phyloP scores from a whole-genome alignment of 64 coral and sea anemone genomes.

The Acropora tenuis region DNA sequence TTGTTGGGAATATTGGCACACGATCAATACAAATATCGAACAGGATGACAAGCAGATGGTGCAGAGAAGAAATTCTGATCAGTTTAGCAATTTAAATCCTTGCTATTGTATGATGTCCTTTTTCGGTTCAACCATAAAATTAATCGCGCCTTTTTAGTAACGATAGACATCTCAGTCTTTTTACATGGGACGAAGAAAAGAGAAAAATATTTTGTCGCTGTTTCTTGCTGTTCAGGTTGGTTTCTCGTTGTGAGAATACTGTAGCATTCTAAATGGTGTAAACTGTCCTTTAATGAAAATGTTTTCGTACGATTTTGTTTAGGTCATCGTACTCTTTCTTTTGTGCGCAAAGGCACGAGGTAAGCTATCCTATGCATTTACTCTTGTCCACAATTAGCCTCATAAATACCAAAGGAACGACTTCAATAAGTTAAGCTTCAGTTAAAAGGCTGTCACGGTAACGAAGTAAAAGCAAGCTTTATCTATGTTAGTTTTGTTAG shows the following conservation, averaged over 20 bases:
- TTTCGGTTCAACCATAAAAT: background rate
- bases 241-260: background rate
- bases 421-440: too few species aligned
- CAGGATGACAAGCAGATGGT: conserved; percentile 28
- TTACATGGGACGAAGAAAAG: background rate
- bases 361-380: background rate
- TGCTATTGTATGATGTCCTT: background rate
- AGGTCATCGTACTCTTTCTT: background rate
- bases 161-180: background rate
- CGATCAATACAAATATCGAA: conserved; percentile 32
- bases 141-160: background rate
- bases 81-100: background rate
- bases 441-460: too few species aligned
- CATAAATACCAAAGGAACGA: too few species aligned
- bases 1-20: background rate
- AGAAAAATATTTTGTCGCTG: background rate
- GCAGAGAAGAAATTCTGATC: background rate
- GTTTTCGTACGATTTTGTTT: background rate
- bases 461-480: too few species aligned
- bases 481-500: too few species aligned
- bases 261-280: background rate
- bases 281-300: background rate
- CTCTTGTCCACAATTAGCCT: background rate
- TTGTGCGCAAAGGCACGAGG: background rate
- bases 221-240: background rate